Evolutionary conservation across 2,888 invertebrate species (phyloP).

Genomic region (Cantharis nigra): DNA sequence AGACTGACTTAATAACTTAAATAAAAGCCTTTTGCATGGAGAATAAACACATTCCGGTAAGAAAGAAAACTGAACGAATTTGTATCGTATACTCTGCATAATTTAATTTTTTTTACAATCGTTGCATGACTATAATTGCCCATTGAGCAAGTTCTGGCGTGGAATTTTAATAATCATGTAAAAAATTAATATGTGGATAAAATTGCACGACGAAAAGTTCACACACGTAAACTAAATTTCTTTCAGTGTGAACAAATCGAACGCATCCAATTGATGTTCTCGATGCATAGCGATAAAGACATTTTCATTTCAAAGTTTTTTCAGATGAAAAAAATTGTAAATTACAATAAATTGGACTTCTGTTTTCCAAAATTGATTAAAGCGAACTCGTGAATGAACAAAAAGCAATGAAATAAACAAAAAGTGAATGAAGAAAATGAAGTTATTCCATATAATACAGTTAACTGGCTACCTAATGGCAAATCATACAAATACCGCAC

Average conservation of each 20-base stretch:
- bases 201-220: neutral
- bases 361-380: neutral
- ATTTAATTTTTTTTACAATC: neutral
- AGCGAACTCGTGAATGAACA: neutral
- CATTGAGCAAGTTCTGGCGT: neutral
- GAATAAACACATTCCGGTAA: neutral
- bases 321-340: neutral
- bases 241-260: neutral
- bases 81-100: neutral
- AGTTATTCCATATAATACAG: neutral
- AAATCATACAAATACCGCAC: neutral
- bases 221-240: neutral
- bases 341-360: neutral
- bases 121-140: neutral
- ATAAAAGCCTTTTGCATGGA: neutral
- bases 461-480: neutral
- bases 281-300: too few species aligned
- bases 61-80: neutral
- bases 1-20: neutral
- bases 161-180: constrained; percentile 1
- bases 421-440: neutral
- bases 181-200: neutral
- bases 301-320: neutral
- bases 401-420: neutral
- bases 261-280: neutral